Base-by-base conservation (phyloP, 2,113 vertebrate species). In the Brachirus orientalis region DNA sequence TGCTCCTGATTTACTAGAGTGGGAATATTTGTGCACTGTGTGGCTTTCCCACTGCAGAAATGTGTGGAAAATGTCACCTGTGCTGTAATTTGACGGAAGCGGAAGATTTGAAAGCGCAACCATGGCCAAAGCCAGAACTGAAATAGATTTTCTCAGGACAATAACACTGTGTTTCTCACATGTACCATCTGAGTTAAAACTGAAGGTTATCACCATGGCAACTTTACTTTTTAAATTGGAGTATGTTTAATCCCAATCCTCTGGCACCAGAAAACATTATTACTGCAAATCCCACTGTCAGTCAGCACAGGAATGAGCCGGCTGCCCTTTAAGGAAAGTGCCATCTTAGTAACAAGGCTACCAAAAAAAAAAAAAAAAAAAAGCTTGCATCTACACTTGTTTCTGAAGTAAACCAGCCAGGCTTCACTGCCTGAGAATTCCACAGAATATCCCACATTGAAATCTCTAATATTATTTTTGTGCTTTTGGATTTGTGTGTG, bases 191-290 rank as follows among this genome's bases (percentile, higher is more conserved):
- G 68, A 75, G 72, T 66, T 78, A 76, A 83, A 78, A 82, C 74
- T 86, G 81, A 92, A 93, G 88, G 91, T 93, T 85, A 91, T 92
- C 61, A 44, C 86, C 83, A 91, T 89, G 78, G 89, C 75, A 89
- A 91, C 87, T 84, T 86, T 80, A 71, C 82, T 70, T 75, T 87
- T 86, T 84, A 83, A 91, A 91, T 90, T 81, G 85, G 75, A 90
- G 78, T 85, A 79, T 88, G 61, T 84, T 92, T 90, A 88, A 90
- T 90, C 88, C 86, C 85, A 89, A 91, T 89, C 85, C 82, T 84
- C 83, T 88, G 77, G 81, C 82, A 89, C 85, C 86, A 85, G 74
- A 89, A 88, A 87, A 89, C 83, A 90, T 92, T 92, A 91, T 92
- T 85, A 77, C 77, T 40, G 40, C 75, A 88, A 92, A 92, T 90